A percentile compares a stretch with the other conserved stretches of the same genome.
These are phyloP conservation scores for Nomada ferruginata DNA, from an alignment of 2,888 invertebrate species.

Conservation along the genomic window DNA sequence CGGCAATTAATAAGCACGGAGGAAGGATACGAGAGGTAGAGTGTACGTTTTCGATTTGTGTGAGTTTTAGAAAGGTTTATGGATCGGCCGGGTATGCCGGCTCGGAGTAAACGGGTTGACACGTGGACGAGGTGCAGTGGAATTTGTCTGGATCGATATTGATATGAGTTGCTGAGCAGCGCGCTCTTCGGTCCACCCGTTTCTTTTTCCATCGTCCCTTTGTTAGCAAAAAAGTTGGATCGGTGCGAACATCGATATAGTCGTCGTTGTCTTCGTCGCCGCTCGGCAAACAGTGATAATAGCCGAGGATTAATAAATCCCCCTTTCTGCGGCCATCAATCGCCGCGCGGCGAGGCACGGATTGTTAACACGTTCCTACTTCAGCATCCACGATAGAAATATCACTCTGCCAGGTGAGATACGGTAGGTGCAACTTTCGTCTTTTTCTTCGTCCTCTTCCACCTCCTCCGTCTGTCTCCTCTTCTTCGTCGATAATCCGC, in stretches of 20 bases:
- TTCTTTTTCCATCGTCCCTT: too few relatives aligned
- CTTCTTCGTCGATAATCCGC: conserved; percentile 60
- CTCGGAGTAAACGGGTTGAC: conserved; percentile 14
- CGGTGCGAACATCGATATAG: conserved; percentile 69
- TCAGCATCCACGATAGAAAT: conserved; percentile 75
- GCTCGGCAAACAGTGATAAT: conserved; percentile 70
- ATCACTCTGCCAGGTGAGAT: conserved; percentile 75
- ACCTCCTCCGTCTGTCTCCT: neutral
- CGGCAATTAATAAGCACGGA: conserved; percentile 42
- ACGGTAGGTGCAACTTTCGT: conserved; percentile 63
- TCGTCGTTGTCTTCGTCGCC: conserved; percentile 61
- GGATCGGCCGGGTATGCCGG: too few relatives aligned
- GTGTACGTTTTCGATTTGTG: neutral
- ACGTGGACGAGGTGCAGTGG: neutral
- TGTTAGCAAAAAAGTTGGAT: too few relatives aligned
- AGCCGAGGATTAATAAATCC: conserved; percentile 77
- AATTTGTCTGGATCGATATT: too few relatives aligned
- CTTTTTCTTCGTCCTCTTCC: conserved; percentile 30
- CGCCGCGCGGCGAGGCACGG: conserved; percentile 70
- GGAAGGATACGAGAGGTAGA: conserved; percentile 23
- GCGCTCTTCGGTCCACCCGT: too few relatives aligned
- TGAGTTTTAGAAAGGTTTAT: conserved; percentile 24
- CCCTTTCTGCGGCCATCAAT: conserved; percentile 78
- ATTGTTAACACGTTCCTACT: conserved; percentile 76
- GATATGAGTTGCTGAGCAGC: too few relatives aligned